Base-by-base conservation (phyloP, 2,797 vertebrate species). In the Miopithecus talapoin region DNA sequence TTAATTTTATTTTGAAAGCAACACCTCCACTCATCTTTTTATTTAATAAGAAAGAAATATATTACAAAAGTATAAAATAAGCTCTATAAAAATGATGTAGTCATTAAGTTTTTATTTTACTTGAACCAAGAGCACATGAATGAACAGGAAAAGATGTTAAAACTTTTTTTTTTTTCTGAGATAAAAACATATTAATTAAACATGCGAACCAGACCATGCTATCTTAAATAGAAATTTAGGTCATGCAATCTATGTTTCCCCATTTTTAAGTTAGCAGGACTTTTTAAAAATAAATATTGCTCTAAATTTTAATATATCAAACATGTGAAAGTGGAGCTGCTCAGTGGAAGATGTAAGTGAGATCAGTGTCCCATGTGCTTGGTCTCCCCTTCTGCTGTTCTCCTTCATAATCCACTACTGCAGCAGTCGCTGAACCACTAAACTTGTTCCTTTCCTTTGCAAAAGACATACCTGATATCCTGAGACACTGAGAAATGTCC, bases 11-110 rank as follows among this genome's bases (percentile, higher is more conserved):
- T 86, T 96, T 39, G 24, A 92, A 1, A 43, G 95, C 87, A 59
- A 72, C 91, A n/a, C 81, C n/a, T 17, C 1, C 89, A 33, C 91
- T 97, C 57, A 85, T 95, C 80, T 91, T 93, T 97, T 94, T 86
- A 97, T 98, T 48, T 98, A 98, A 64, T 96, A 97, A 94, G 85
- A 59, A 89, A 96, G 30, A 81, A 8, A 1, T 50, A 48, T 89
- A 41, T 74, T 33, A 7, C 75, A 70, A 13, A 86, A 48, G 43
- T 28, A 1, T 97, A 93, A 95, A 88, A 97, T 90, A 97, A 98
- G 81, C 96, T 98, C 89, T 53, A 81, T 95, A 86, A 24, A 97
- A 95, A 55, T 95, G 33, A 91, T 89, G 4, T 19, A 1, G 2
- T 6, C 16, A 13, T 68, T 55, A 96, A 28, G n/a, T 48, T 96